Percentiles rank a stretch among this genome's conserved stretches.
These are phyloP conservation scores for Bucco capensis DNA, from an alignment of 2,113 vertebrate species.

Conservation along the genomic window DNA sequence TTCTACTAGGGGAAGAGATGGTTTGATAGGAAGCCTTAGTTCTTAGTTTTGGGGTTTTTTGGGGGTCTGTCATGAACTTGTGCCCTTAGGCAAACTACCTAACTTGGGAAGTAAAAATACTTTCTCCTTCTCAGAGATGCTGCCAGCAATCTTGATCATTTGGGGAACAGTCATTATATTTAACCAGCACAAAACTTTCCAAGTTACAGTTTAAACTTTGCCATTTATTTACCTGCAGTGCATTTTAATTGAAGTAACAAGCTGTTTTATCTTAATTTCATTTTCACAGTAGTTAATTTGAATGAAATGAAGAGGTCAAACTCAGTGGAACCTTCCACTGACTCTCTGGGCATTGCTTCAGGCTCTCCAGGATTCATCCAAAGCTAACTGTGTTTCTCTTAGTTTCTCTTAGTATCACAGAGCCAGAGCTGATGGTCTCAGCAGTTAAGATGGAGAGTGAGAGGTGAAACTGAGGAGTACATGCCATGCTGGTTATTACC, in stretches of 20 bases:
- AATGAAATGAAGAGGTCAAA: not conserved
- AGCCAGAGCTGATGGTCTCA: not conserved
- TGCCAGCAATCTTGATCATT: not conserved
- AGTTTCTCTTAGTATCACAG: not conserved
- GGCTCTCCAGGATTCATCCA: not conserved
- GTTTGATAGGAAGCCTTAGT: not conserved
- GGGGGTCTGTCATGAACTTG: not conserved
- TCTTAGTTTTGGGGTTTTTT: not conserved
- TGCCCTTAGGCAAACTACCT: not conserved
- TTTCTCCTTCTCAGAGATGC: not conserved
- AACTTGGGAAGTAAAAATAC: not conserved
- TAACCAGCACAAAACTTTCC: not conserved
- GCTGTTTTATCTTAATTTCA: not conserved
- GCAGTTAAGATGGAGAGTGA: not conserved
- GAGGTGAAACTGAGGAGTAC: not conserved
- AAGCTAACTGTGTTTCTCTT: not conserved
- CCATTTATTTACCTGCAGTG: not conserved
- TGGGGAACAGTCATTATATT: not conserved
- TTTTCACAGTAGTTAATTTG: not conserved
- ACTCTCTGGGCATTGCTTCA: not conserved
- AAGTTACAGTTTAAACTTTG: not conserved
- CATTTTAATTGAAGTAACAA: not conserved
- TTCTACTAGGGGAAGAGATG: not conserved
- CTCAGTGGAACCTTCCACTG: not conserved
- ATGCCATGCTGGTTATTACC: not conserved